These are phyloP conservation scores for Griposia aprilina DNA, from an alignment of 2,888 invertebrate genomes.

Conservation along the genomic window DNA sequence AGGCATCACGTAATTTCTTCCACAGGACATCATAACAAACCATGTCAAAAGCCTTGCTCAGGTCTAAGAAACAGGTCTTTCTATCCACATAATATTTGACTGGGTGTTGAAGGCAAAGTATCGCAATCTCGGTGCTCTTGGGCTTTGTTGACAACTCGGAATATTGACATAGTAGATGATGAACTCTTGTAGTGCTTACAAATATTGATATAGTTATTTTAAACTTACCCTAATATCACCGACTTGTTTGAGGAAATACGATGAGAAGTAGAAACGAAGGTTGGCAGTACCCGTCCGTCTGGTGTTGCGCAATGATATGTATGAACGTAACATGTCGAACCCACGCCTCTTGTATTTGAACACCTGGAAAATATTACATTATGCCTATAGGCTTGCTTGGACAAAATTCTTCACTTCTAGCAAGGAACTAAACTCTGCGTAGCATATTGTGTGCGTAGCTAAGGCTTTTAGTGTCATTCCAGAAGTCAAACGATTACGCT, in stretches of 20 bases:
- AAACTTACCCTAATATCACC: conserved; percentile 84
- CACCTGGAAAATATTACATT: conserved; percentile 75
- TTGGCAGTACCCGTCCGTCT: conserved; percentile 75
- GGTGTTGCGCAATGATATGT: conserved; percentile 75
- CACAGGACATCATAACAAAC: too few species aligned
- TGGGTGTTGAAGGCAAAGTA: too few species aligned
- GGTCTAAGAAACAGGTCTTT: too few species aligned
- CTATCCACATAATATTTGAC: too few species aligned
- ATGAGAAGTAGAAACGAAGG: conserved; percentile 85
- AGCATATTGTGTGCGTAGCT: neutral
- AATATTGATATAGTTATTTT: neutral
- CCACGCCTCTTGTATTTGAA: conserved; percentile 86
- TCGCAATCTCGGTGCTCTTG: too few species aligned
- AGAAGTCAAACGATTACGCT: neutral
- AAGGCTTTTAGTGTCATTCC: neutral
- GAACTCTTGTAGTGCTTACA: neutral
- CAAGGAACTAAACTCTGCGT: neutral
- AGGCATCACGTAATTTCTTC: too few species aligned
- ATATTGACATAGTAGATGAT: neutral
- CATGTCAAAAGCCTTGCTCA: too few species aligned
- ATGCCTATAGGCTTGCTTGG: neutral
- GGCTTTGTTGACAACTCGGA: neutral
- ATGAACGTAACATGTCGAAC: conserved; percentile 80
- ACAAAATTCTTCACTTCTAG: neutral
- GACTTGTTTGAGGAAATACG: conserved; percentile 85